phyloP scores from a whole-genome alignment of 2,797 vertebrate genomes.

The Aselliscus stoliczkanus region DNA sequence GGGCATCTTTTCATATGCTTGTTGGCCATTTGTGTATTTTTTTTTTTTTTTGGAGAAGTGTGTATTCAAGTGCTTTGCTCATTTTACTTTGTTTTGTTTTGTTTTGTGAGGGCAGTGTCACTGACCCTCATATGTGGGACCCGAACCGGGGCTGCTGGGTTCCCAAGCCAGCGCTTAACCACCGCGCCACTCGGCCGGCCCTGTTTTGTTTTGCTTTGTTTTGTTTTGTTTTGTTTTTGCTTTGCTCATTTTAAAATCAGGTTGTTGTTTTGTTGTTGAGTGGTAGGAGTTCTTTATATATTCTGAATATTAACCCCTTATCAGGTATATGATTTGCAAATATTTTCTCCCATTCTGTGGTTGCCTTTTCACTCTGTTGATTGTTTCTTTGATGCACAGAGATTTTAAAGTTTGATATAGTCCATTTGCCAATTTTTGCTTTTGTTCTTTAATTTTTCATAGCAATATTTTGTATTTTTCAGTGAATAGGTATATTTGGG shows the following conservation, averaged over 20 bases:
- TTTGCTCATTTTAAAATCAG: not conserved
- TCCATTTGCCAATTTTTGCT: conserved; percentile 12
- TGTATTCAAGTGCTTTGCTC: not conserved
- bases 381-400: not conserved
- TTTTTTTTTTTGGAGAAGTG: not conserved
- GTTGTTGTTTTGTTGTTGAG: not conserved
- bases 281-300: not conserved
- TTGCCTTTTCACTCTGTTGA: not conserved
- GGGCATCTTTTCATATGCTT: not conserved
- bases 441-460: conserved; percentile 33
- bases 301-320: not conserved
- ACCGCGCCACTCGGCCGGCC: too few relatives aligned
- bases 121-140: too few relatives aligned
- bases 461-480: not conserved
- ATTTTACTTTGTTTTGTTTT: too few relatives aligned
- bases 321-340: not conserved
- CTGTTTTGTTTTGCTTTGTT: too few relatives aligned
- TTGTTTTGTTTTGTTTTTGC: too few relatives aligned
- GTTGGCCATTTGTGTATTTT: not conserved
- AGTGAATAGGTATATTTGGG: not conserved
- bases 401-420: not conserved
- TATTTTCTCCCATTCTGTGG: not conserved
- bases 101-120: too few relatives aligned
- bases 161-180: too few relatives aligned
- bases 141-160: too few relatives aligned